A percentile compares a stretch with the other conserved stretches of the same genome.
Evolutionary conservation across 1,140 invertebrate species (phyloP).

Genomic region (Notospermus geniculatus): DNA sequence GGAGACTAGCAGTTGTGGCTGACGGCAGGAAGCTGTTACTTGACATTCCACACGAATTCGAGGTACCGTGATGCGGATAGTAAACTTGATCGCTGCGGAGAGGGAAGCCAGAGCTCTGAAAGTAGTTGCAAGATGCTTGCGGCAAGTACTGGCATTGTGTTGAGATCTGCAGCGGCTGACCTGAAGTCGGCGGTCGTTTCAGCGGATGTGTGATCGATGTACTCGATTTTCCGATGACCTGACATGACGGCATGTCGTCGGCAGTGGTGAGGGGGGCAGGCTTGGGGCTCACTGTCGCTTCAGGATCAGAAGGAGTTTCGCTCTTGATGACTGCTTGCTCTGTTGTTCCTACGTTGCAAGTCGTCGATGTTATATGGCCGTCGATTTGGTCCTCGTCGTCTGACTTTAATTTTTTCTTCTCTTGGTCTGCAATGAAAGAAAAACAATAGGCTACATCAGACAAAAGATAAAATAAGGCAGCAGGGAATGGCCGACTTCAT

Average conservation of each 20-base stretch:
- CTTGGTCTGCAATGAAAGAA: background rate
- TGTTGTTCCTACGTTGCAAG: slow-evolving; percentile 5
- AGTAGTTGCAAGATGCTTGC: slow-evolving; percentile 1
- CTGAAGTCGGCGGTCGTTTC: background rate
- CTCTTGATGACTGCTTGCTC: background rate
- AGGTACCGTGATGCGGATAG: slow-evolving; percentile 2
- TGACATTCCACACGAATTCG: background rate
- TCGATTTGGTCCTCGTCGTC: slow-evolving; percentile 10
- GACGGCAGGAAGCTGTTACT: slow-evolving; percentile 1
- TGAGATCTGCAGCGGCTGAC: background rate
- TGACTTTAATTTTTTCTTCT: background rate
- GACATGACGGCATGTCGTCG: background rate
- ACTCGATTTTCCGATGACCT: slow-evolving; percentile 9
- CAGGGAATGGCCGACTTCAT: too few relatives aligned
- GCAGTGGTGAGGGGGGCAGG: background rate
- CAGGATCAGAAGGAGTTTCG: background rate
- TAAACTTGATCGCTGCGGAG: background rate
- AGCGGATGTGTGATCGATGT: slow-evolving; percentile 7
- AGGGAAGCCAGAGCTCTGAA: background rate
- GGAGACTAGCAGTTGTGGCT: background rate
- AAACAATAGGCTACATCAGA: too few relatives aligned
- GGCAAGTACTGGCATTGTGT: slow-evolving; percentile 7
- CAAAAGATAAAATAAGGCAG: too few relatives aligned
- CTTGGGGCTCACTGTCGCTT: background rate
- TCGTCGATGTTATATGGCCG: slow-evolving; percentile 6